These are phyloP conservation scores for Meteorus colon DNA, from an alignment of 2,888 invertebrate genomes.

Conservation along the genomic window DNA sequence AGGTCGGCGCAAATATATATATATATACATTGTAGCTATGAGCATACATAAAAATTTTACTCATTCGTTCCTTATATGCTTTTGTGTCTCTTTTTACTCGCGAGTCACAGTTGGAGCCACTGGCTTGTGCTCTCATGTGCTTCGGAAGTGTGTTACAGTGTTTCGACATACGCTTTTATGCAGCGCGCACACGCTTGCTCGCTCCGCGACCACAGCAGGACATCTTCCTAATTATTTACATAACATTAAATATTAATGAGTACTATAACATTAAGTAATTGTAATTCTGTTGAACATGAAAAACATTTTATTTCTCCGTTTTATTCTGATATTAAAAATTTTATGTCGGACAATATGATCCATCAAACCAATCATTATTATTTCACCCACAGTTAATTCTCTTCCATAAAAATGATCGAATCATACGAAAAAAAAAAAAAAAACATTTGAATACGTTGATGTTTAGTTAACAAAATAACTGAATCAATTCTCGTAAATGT, in stretches of 20 bases:
- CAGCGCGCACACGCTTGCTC: conserved; percentile 41
- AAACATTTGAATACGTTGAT: background rate
- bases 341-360: background rate
- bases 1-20: conserved; percentile 20
- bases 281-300: conserved; percentile 50
- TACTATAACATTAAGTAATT: conserved; percentile 53
- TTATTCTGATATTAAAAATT: conserved; percentile 8
- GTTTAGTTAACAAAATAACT: background rate
- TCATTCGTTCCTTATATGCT: conserved; percentile 5
- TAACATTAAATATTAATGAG: conserved; percentile 55
- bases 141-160: background rate
- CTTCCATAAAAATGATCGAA: background rate
- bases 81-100: conserved; percentile 19
- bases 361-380: background rate
- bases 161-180: conserved; percentile 25
- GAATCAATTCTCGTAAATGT: background rate
- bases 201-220: conserved; percentile 48
- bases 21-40: background rate
- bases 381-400: background rate
- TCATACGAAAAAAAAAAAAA: too few species aligned
- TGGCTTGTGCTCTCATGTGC: conserved; percentile 1
- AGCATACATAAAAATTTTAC: conserved; percentile 8
- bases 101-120: conserved; percentile 43
- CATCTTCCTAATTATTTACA: conserved; percentile 52
- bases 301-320: conserved; percentile 44